Percentiles rank a stretch among this genome's conserved stretches.
Evolutionary conservation across 2,113 vertebrate species (phyloP).

Genomic region (Raphicerus campestris): DNA sequence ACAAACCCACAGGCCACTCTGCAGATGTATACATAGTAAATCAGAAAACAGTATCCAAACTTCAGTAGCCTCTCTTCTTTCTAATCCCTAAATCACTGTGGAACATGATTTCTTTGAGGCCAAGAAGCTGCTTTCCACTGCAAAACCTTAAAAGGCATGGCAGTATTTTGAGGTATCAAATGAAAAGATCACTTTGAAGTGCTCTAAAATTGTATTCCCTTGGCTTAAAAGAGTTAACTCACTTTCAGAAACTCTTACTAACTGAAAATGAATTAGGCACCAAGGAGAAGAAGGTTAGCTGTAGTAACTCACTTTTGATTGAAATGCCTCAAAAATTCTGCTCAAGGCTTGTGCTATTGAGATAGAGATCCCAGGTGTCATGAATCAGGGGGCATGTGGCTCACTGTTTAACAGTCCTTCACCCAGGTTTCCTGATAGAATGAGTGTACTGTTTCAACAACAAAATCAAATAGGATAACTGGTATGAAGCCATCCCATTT

Average conservation of each 20-base stretch:
- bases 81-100: conserved; percentile 49
- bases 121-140: background rate
- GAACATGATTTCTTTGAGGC: conserved; percentile 40
- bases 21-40: conserved; percentile 30
- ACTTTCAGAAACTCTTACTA: conserved; percentile 13
- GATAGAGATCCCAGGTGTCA: background rate
- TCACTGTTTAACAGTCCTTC: conserved; percentile 18
- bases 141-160: conserved; percentile 38
- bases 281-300: background rate
- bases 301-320: conserved; percentile 10
- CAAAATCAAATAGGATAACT: conserved; percentile 1
- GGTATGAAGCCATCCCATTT: background rate
- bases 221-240: conserved; percentile 46
- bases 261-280: background rate
- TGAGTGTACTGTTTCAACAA: conserved; percentile 12
- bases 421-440: conserved; percentile 20
- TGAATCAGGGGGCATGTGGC: background rate
- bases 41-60: conserved; percentile 47
- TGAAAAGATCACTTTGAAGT: conserved; percentile 51
- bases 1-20: background rate
- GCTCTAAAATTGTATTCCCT: background rate
- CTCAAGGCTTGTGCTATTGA: background rate
- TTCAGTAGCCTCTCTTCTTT: conserved; percentile 34
- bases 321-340: conserved; percentile 29
- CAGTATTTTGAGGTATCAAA: conserved; percentile 33